Conservation (phyloP, 2,797 vertebrate species). For the Phoebastria nigripes region DNA sequence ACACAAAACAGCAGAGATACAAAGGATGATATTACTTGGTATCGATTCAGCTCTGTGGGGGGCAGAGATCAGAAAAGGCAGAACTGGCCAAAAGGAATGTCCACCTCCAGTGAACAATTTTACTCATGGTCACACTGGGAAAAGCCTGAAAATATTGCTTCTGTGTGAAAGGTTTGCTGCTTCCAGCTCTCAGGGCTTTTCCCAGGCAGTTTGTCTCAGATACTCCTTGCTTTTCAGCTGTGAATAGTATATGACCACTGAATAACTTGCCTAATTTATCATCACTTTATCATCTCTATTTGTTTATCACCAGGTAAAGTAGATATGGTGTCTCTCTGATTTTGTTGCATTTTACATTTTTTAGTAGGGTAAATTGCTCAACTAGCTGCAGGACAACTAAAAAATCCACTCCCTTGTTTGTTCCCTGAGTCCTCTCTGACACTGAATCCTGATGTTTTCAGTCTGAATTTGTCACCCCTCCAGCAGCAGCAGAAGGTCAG, state of each 20-base stretch:
- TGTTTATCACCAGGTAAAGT: background rate
- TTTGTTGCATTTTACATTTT: background rate
- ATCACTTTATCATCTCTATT: background rate
- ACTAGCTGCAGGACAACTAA: background rate
- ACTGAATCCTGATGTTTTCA: background rate
- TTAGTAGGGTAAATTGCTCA: background rate
- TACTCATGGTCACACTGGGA: conserved; percentile 68
- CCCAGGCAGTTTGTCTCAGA: conserved; percentile 33
- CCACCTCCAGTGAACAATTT: conserved; percentile 73
- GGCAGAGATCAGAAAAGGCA: conserved; percentile 71
- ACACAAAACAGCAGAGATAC: conserved; percentile 64
- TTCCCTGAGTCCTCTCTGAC: background rate
- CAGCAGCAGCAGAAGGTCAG: background rate
- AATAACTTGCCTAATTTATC: background rate
- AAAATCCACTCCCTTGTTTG: background rate
- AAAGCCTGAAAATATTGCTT: conserved; percentile 70
- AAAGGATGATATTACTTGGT: conserved; percentile 70
- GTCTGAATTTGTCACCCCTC: background rate
- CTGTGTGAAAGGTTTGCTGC: conserved; percentile 62
- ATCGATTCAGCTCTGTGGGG: conserved; percentile 69
- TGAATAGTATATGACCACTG: background rate
- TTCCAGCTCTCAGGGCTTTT: conserved; percentile 42
- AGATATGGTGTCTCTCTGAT: background rate
- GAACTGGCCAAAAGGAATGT: conserved; percentile 69
- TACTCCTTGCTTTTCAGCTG: background rate